Conservation (phyloP, 1,140 invertebrate species). For the Andricus grossulariae region DNA sequence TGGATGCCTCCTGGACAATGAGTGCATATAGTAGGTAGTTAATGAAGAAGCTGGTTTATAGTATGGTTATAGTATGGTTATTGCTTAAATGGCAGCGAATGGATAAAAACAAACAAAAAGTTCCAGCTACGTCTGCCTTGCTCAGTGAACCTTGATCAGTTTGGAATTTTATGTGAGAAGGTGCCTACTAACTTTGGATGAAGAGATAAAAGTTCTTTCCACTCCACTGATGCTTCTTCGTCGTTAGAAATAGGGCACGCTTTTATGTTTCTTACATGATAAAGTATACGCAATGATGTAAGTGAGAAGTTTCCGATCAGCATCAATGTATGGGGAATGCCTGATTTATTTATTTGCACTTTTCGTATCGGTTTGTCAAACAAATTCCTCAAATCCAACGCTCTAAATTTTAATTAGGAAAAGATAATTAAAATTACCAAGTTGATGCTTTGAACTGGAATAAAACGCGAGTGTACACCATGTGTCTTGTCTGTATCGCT, state of each 20-base stretch:
- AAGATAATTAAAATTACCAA: slow-evolving; percentile 65
- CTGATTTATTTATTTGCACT: no score
- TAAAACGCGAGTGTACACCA: slow-evolving; percentile 57
- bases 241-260: background rate
- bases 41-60: background rate
- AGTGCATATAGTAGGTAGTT: background rate
- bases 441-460: slow-evolving; percentile 70
- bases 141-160: background rate
- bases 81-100: background rate
- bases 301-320: background rate
- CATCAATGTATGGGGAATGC: background rate
- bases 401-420: no score
- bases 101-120: background rate
- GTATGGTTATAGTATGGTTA: no score
- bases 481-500: slow-evolving; percentile 52
- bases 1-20: background rate
- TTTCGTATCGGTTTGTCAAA: no score
- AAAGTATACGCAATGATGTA: background rate
- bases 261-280: background rate
- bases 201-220: slow-evolving; percentile 9
- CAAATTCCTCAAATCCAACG: no score
- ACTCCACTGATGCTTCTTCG: background rate
- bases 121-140: background rate
- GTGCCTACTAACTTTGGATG: slow-evolving; percentile 7
- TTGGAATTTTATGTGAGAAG: slow-evolving; percentile 6